These are phyloP conservation scores for Panonychus citri DNA, from an alignment of 1,140 invertebrate species.

Conservation along the genomic window DNA sequence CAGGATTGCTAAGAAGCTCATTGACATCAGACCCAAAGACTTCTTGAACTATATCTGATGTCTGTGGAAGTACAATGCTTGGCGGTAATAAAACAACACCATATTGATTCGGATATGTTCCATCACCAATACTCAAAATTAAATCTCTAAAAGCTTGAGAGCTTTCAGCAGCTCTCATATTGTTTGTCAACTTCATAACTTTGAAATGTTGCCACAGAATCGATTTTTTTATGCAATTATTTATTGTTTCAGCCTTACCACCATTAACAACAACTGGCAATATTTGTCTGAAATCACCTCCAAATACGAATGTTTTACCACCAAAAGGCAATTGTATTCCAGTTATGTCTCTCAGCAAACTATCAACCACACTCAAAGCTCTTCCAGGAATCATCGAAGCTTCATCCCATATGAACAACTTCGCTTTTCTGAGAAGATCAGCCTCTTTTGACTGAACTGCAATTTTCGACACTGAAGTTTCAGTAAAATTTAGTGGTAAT, in stretches of 20 bases:
- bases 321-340: conserved; percentile 13
- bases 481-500: conserved; percentile 18
- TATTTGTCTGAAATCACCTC: conserved; percentile 26
- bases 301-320: conserved; percentile 19
- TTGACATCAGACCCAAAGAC: background rate
- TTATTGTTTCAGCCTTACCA: conserved; percentile 19
- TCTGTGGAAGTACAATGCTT: background rate
- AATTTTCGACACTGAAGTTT: conserved; percentile 11
- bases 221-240: conserved; percentile 21
- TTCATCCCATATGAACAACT: conserved; percentile 18
- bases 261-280: conserved; percentile 23
- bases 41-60: background rate
- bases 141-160: conserved; percentile 6
- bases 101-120: background rate
- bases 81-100: no score
- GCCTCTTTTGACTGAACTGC: conserved; percentile 1
- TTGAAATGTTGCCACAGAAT: conserved; percentile 9
- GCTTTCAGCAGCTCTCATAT: conserved; percentile 6
- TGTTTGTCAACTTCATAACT: conserved; percentile 10
- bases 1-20: background rate
- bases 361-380: background rate
- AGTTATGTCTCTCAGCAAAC: conserved; percentile 21
- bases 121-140: background rate
- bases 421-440: conserved; percentile 6
- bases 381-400: conserved; percentile 12